Evolutionary conservation across 2,888 invertebrate species (phyloP), one percentile per base, ranked within the genome.

Genomic region (Diloba caeruleocephala): DNA sequence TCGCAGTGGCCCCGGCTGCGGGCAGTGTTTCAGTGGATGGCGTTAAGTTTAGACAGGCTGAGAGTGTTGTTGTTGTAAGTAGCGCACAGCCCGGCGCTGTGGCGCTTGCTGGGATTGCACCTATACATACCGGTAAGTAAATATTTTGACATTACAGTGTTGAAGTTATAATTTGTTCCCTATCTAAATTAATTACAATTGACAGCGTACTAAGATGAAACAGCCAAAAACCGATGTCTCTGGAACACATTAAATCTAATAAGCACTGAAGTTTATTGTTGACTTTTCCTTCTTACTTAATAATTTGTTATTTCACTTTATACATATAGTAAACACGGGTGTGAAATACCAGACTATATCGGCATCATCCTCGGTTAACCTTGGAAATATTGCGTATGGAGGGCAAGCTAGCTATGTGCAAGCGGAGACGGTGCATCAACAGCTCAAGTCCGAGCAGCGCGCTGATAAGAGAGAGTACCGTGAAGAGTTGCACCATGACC

Each of bases 31-130:
- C 83, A 5, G 84, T 88, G 67, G 94, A 89, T 34, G 92, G 95
- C 54, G 94, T 95, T 69, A 96, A 96, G 91, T 96, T 94, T 83
- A 89, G 95, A 1, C 93, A 92, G 75, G 91, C 92, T 0, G 94
- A 94, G 71, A 92, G 94, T 67, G 89, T 93, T 42, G 93, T 93
- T 52, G 91, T 93, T 23, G 90, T 91, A 34, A 91, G 90, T 77
- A 82, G 82, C 34, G 93, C 94, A 13, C 94, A 94, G 74, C 94
- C 95, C 23, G 94, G 94, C 51, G 87, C 86, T 1, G 85, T 90
- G 34, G 73, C 90, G 0, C 77, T 92, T 3, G 82, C 92, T 1
- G 88, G 89, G 1, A 71, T 92, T 9, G 85, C 90, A n/a, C 91
- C 91, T 3, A 76, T 93, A 69, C 92, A 93, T 37, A 88, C 91